Base-by-base conservation (phyloP, 2,797 vertebrate genomes). In the Telmatherina bonti region DNA sequence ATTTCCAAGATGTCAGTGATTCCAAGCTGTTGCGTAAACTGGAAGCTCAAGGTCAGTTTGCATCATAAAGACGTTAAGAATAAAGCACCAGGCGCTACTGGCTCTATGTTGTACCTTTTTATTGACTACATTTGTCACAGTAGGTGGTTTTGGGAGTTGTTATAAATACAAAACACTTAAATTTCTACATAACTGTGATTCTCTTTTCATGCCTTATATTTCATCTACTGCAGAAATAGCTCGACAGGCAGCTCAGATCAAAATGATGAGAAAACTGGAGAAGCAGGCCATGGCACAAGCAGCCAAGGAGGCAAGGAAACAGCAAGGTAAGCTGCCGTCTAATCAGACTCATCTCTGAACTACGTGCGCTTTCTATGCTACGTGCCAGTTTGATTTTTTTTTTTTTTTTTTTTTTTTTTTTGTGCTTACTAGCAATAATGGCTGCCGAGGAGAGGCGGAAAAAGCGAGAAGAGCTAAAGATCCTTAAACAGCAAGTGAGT, bases 381-480 rank as follows among this genome's bases (percentile, higher is more conserved):
- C 47, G n/a, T 63, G 51, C 59, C 52, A 61, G 58, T 20, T 47
- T 64, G 47, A 54, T 85, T 61, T 73, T 31, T 61, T 73, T n/a
- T n/a, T n/a, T n/a, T n/a, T n/a, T n/a, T n/a, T 73, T 31, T 61
- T 73, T 85, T 61, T 73, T 31, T 61, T 73, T 2, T 77, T 57
- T 75, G 71, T 67, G 70, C 88, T 66, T 85, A 86, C 81, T 82
- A 99, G 97, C 97, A 82, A 95, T 97, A 90, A 94, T 97, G 92
- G 97, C 95, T 80, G 97, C 97, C 53, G 97, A 98, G 87, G 96
- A 97, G 83, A 97, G 95, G 58, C 89, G 96, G 76, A 97, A 96
- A 74, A 97, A 96, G 88, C 97, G 96, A 87, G 97, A 99, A 62
- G 96, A 98, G 88, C 94, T 98, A 79, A 99, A 97, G 93, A 95